Percentiles rank a stretch among this genome's conserved stretches.
Conservation (phyloP, 2,797 vertebrate genomes). For the Chiroxiphia lanceolata region DNA sequence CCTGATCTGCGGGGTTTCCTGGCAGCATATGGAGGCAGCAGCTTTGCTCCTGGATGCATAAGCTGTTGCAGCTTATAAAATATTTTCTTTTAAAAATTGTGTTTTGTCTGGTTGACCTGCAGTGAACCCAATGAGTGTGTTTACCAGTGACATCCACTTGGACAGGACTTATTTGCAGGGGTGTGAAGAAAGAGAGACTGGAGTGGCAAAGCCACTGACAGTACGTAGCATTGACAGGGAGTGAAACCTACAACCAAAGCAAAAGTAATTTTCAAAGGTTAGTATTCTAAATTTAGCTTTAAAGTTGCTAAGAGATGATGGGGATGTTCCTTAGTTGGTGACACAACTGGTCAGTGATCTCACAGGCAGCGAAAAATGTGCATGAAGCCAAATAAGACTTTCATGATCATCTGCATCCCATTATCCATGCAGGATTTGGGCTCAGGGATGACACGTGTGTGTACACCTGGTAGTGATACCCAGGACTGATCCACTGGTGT, state of each 20-base stretch:
- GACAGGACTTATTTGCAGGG: not conserved
- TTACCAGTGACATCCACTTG: fast-evolving
- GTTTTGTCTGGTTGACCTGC: not conserved
- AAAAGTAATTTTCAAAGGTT: not conserved
- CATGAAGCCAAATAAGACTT: not conserved
- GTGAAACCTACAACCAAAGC: not conserved
- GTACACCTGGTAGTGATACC: fast-evolving
- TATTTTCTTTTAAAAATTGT: not conserved
- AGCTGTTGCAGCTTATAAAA: not conserved
- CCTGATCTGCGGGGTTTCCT: not conserved
- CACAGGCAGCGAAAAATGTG: not conserved
- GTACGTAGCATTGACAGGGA: not conserved
- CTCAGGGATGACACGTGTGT: fast-evolving
- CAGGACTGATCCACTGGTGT: not conserved
- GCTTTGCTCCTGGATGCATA: not conserved
- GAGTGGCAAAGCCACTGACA: not conserved
- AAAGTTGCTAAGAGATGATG: not conserved
- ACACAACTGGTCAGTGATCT: not conserved
- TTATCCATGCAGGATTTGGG: not conserved
- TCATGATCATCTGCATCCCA: not conserved
- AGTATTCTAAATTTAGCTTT: not conserved
- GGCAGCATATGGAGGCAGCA: not conserved
- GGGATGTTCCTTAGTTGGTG: not conserved
- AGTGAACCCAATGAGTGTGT: not conserved
- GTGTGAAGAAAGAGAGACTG: not conserved